Evolutionary conservation across 2,113 vertebrate genomes (phyloP).

Genomic region (Xerus inauris): DNA sequence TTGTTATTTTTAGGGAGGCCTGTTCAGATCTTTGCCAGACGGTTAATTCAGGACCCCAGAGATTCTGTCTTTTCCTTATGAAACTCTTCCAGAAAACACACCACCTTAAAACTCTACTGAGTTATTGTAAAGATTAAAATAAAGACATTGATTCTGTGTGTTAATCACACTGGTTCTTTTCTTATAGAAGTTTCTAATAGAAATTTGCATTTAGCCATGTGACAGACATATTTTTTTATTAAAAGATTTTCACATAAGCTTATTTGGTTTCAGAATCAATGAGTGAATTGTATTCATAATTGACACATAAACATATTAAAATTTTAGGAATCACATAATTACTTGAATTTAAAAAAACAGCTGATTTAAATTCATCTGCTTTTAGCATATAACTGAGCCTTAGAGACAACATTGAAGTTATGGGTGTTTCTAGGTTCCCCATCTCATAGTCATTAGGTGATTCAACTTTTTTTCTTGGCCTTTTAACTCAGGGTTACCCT

Average conservation of each 20-base stretch:
- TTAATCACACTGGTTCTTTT: conserved; percentile 39
- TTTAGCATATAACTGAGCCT: conserved; percentile 24
- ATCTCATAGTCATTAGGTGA: not conserved
- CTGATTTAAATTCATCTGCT: conserved; percentile 57
- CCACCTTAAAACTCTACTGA: conserved; percentile 17
- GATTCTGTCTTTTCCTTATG: conserved; percentile 51
- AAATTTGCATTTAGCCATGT: not conserved
- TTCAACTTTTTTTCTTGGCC: conserved; percentile 59
- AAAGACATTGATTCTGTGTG: not conserved
- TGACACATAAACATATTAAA: not conserved
- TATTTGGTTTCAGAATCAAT: conserved; percentile 57
- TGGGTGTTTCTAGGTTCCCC: conserved; percentile 22
- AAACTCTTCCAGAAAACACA: conserved; percentile 49
- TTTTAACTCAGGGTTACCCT: conserved; percentile 43
- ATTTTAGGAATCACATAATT: conserved; percentile 27
- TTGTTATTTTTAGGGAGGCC: conserved; percentile 80
- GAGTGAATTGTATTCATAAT: conserved; percentile 3
- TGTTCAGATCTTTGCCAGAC: conserved; percentile 75
- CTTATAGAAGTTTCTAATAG: not conserved
- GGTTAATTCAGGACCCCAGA: conserved; percentile 69
- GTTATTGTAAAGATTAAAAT: conserved; percentile 51
- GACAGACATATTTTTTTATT: not conserved
- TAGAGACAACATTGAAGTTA: not conserved
- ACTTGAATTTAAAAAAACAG: not conserved
- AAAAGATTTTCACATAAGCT: not conserved